Evolutionary conservation across 2,888 invertebrate genomes (phyloP).

Genomic region (Nematopogon swammerdamellus): DNA sequence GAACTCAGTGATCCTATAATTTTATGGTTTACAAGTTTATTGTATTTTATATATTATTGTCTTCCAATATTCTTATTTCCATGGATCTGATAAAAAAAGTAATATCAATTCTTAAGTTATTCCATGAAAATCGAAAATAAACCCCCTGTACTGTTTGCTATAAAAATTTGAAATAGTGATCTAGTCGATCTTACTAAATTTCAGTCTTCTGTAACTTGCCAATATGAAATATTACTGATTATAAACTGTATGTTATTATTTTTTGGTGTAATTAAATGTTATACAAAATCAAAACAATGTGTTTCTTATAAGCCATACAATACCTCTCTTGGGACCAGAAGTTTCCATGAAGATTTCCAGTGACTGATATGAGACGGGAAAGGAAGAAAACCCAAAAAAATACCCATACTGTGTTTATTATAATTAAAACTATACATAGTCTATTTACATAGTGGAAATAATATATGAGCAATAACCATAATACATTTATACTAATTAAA

Average conservation of each 20-base stretch:
- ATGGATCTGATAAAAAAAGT: neutral
- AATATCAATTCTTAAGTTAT: no score
- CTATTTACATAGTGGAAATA: neutral
- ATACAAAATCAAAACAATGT: constrained; percentile 35
- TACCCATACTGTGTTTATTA: neutral
- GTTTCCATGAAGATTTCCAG: no score
- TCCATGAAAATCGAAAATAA: no score
- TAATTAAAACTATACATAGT: neutral
- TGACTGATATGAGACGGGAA: no score
- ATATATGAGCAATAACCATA: neutral
- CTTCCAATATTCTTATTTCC: neutral
- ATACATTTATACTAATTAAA: neutral
- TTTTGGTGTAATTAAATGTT: constrained; percentile 57
- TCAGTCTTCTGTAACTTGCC: constrained; percentile 37
- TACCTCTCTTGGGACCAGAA: no score
- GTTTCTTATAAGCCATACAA: no score
- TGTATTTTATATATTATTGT: neutral
- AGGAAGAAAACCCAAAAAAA: neutral
- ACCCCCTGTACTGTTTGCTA: neutral
- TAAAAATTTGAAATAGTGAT: constrained; percentile 9
- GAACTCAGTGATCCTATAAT: no score
- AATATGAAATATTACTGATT: constrained; percentile 25
- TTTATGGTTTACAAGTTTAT: no score
- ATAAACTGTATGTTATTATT: constrained; percentile 45
- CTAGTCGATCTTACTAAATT: constrained; percentile 37